Percentiles rank a stretch among this genome's conserved stretches.
Conservation (phyloP, 2,888 invertebrate species). For the Himalopsyche japonica region DNA sequence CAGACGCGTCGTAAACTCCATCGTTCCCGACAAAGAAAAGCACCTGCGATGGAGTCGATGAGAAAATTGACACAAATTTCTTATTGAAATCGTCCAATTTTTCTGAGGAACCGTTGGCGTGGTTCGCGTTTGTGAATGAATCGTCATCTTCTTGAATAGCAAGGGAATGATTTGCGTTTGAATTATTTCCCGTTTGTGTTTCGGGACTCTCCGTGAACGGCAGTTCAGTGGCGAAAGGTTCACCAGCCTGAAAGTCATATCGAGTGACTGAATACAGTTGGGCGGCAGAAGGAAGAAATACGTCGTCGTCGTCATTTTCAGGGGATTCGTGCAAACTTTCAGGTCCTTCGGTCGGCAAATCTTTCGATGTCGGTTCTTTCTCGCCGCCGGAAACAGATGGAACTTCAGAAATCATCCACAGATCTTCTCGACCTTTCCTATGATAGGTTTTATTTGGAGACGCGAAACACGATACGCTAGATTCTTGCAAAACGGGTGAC, state of each 20-base stretch:
- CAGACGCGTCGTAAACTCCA: not conserved
- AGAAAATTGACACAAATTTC: not conserved
- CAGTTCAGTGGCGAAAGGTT: constrained; percentile 23
- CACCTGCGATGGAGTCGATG: constrained; percentile 2
- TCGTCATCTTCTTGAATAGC: not conserved
- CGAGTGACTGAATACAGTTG: constrained; percentile 12
- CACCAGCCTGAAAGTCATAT: constrained; percentile 25
- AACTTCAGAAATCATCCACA: constrained; percentile 59
- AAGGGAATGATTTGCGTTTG: not conserved
- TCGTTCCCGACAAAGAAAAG: constrained; percentile 26
- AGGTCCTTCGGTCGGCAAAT: constrained; percentile 2
- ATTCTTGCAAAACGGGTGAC: not conserved
- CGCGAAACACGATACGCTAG: not conserved
- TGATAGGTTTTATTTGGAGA: not conserved
- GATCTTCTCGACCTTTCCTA: constrained; percentile 44
- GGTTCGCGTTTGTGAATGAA: not conserved
- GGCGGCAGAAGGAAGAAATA: constrained; percentile 44
- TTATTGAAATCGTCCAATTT: not conserved
- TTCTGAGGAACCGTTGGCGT: not conserved
- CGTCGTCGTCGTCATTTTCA: constrained; percentile 45
- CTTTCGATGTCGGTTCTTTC: constrained; percentile 36
- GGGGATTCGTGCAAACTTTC: constrained; percentile 41
- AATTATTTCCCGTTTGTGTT: not conserved
- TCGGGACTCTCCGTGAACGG: constrained; percentile 16
- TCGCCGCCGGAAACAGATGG: constrained; percentile 49